Evolutionary conservation across 1,140 invertebrate species (phyloP).

Genomic region (Drosophila pectinifera): DNA sequence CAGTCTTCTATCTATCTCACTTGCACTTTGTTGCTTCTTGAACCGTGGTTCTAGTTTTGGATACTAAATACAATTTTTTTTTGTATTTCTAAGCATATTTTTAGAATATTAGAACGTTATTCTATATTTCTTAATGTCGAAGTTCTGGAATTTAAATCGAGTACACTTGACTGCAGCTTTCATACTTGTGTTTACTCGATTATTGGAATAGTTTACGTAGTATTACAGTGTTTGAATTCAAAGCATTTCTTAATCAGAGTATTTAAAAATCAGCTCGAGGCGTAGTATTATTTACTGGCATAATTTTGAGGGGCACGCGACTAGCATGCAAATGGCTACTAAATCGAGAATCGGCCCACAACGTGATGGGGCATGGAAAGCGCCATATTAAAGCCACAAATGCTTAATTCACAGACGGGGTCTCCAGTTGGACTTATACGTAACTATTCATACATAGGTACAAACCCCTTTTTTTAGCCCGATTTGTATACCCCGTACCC

Average conservation of each 20-base stretch:
- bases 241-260: neutral
- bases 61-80: too few species aligned
- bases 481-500: neutral
- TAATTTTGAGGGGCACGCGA: constrained; percentile 52
- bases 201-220: too few species aligned
- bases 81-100: too few species aligned
- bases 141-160: too few species aligned
- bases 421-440: neutral
- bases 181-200: too few species aligned
- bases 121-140: too few species aligned
- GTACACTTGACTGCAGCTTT: too few species aligned
- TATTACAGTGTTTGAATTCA: neutral
- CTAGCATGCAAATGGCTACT: constrained; percentile 49
- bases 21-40: too few species aligned
- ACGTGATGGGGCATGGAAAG: constrained; percentile 56
- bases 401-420: constrained; percentile 41
- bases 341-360: constrained; percentile 24
- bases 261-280: constrained; percentile 20
- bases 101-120: too few species aligned
- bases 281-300: constrained; percentile 48
- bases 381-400: constrained; percentile 51
- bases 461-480: neutral
- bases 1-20: too few species aligned
- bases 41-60: too few species aligned
- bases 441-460: neutral